phyloP scores from a whole-genome alignment of 2,797 vertebrate species.

The Capromys pilorides region DNA sequence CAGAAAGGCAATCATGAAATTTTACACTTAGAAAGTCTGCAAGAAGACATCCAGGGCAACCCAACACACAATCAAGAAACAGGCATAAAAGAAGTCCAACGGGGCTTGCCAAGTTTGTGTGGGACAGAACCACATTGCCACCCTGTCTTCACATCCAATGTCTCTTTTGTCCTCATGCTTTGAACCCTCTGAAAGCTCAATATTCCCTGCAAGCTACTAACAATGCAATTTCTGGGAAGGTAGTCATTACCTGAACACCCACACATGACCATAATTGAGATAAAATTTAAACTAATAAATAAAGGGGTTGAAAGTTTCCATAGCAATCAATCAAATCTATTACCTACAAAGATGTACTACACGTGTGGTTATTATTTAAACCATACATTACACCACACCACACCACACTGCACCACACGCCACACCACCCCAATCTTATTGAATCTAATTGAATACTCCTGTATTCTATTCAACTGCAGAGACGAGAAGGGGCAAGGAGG shows the following conservation, averaged over 20 bases:
- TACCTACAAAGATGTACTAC: neutral
- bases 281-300: slow-evolving; percentile 30
- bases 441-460: neutral
- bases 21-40: neutral
- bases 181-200: neutral
- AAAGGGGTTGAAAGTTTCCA: neutral
- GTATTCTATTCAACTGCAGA: neutral
- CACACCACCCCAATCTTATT: no score
- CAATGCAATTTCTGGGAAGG: neutral
- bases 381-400: neutral
- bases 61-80: neutral
- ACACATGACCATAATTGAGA: neutral
- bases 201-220: neutral
- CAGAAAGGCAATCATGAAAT: slow-evolving; percentile 15
- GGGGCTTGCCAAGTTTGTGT: neutral
- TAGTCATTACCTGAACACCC: neutral
- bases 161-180: neutral
- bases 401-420: neutral
- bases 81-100: neutral
- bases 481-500: neutral
- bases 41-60: neutral
- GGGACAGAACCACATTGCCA: neutral
- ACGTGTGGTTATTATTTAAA: neutral
- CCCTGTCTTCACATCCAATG: neutral
- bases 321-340: neutral